Percentiles rank a stretch among this genome's conserved stretches.
Evolutionary conservation across 2,113 vertebrate genomes (phyloP).

Genomic region (Condylura cristata): DNA sequence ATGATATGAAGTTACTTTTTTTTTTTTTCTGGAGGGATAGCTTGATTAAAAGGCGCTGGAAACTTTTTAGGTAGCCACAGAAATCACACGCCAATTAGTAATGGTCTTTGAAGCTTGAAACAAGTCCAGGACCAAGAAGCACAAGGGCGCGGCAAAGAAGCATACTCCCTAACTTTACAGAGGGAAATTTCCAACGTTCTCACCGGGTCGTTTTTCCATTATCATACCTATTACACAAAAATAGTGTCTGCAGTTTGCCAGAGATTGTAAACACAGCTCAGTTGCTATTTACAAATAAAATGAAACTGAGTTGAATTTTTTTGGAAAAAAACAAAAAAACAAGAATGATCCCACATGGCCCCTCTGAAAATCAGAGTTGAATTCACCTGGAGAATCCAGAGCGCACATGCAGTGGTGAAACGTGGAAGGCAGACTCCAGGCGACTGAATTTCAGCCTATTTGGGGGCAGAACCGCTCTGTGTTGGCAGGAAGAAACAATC

Average conservation of each 20-base stretch:
- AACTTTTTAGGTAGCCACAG: background rate
- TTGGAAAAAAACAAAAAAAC: background rate
- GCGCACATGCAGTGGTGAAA: background rate
- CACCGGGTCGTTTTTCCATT: no score
- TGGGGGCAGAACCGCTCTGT: background rate
- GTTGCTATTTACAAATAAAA: background rate
- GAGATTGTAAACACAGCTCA: background rate
- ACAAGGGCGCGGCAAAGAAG: background rate
- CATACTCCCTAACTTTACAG: background rate
- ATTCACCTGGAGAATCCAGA: background rate
- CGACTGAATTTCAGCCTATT: accelerated
- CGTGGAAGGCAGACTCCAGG: no score
- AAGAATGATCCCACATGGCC: background rate
- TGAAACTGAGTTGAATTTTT: background rate
- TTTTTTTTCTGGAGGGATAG: background rate
- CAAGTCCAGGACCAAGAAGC: background rate
- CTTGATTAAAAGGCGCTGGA: background rate
- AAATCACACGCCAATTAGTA: background rate
- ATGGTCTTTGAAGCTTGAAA: background rate
- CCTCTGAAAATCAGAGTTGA: background rate
- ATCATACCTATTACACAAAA: background rate
- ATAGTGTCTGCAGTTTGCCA: background rate
- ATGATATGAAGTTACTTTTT: background rate
- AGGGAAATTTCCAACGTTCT: background rate
- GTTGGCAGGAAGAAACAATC: background rate